phyloP scores from a whole-genome alignment of 2,113 vertebrate genomes.

The Myiopsitta monachus region DNA sequence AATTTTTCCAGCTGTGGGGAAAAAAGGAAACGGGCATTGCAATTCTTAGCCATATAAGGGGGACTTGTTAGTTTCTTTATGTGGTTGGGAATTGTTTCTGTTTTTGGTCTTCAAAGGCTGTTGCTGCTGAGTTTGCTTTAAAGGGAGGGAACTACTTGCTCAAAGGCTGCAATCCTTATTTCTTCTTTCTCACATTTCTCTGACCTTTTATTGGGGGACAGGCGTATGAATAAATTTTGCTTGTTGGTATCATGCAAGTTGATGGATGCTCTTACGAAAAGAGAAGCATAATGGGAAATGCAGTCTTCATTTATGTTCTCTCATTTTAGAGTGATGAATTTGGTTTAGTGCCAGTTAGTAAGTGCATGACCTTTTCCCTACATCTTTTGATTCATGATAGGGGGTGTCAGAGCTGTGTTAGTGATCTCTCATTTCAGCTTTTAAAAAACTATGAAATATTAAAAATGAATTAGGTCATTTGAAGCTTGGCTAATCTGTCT shows the following conservation, averaged over 20 bases:
- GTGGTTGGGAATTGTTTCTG: conserved; percentile 51
- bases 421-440: conserved; percentile 40
- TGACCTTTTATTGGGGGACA: conserved; percentile 26
- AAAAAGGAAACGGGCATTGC: not conserved
- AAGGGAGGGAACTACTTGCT: not conserved
- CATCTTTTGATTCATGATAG: conserved; percentile 41
- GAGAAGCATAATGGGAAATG: conserved; percentile 34
- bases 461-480: conserved; percentile 43
- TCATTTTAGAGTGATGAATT: conserved; percentile 40
- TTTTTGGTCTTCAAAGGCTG: conserved; percentile 48
- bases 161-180: conserved; percentile 11
- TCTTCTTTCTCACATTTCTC: conserved; percentile 2
- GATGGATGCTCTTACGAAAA: conserved; percentile 12
- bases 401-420: conserved; percentile 10
- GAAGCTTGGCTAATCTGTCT: conserved; percentile 5
- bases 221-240: conserved; percentile 23
- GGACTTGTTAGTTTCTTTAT: conserved; percentile 50
- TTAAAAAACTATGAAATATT: conserved; percentile 67
- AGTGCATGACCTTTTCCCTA: conserved; percentile 48
- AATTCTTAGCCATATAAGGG: conserved; percentile 42
- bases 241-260: not conserved
- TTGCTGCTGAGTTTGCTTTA: conserved; percentile 17
- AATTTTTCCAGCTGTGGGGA: conserved; percentile 19
- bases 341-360: conserved; percentile 24
- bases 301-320: conserved; percentile 23